phyloP scores from a whole-genome alignment of 2,113 vertebrate species.

The Podarcis raffonei region DNA sequence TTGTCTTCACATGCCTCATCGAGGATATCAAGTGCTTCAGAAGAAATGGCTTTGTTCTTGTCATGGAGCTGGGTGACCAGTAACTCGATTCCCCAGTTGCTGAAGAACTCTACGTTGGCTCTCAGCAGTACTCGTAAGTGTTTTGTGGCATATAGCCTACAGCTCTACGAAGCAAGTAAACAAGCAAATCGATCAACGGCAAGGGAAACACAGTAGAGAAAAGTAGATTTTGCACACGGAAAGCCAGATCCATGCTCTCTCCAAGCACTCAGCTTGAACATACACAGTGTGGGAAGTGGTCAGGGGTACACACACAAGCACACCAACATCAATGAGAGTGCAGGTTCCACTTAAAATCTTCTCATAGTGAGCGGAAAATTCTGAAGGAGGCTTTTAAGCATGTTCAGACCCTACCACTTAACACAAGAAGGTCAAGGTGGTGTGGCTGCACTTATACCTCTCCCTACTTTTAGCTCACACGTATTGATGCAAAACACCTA shows the following conservation, averaged over 20 bases:
- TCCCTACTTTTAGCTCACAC: background rate
- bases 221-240: background rate
- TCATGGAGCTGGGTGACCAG: conserved; percentile 98
- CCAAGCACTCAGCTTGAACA: background rate
- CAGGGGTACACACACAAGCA: background rate
- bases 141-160: conserved; percentile 94
- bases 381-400: background rate
- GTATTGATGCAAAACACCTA: background rate
- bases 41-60: conserved; percentile 94
- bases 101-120: conserved; percentile 97
- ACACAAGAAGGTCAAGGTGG: background rate
- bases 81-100: conserved; percentile 98
- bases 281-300: background rate
- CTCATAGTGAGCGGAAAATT: background rate
- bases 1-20: conserved; percentile 99
- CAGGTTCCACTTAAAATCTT: background rate
- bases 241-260: background rate
- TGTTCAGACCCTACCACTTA: background rate
- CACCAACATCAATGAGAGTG: background rate
- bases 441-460: background rate
- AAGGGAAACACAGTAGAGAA: background rate
- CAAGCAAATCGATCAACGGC: background rate
- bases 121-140: conserved; percentile 93
- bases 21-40: conserved; percentile 95
- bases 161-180: conserved; percentile 76